phyloP scores from a whole-genome alignment of 2,113 vertebrate genomes.

The Protomyctophum bolini region DNA sequence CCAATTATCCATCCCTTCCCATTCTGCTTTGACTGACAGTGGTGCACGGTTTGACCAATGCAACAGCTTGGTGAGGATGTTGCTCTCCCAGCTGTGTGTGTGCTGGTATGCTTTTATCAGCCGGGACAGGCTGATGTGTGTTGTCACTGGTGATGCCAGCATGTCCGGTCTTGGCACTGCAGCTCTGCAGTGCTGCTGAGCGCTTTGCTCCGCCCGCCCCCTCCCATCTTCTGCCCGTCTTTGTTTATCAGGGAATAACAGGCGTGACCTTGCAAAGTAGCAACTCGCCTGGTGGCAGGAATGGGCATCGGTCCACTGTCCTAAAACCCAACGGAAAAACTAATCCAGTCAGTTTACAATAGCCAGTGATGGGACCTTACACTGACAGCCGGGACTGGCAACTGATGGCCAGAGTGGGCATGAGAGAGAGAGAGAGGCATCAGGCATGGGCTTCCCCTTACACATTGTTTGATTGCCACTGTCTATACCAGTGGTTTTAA shows the following conservation, averaged over 20 bases:
- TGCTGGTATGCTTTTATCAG: conserved; percentile 59
- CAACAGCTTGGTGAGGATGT: conserved; percentile 45
- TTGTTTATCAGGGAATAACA: conserved; percentile 75
- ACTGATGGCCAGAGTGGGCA: conserved; percentile 13
- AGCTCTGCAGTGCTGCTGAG: conserved; percentile 25
- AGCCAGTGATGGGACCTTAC: conserved; percentile 30
- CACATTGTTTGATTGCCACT: conserved; percentile 44
- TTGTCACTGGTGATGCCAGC: conserved; percentile 53
- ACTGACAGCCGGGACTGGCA: conserved; percentile 25
- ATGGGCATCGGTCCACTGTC: conserved; percentile 48
- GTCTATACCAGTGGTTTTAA: neutral
- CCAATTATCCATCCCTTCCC: conserved; percentile 57
- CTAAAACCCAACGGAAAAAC: conserved; percentile 35
- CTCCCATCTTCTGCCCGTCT: conserved; percentile 40
- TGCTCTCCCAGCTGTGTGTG: conserved; percentile 35
- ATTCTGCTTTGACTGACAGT: conserved; percentile 66
- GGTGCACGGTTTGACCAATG: conserved; percentile 46
- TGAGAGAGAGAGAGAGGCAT: conserved; percentile 6
- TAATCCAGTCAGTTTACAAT: conserved; percentile 40
- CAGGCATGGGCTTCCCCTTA: too few relatives aligned
- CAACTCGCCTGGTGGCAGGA: conserved; percentile 39
- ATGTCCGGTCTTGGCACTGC: conserved; percentile 14
- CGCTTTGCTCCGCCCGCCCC: conserved; percentile 40
- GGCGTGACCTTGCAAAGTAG: conserved; percentile 70
- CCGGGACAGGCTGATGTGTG: conserved; percentile 49